Evolutionary conservation across 2,113 vertebrate genomes (phyloP), one percentile per base, ranked within the genome.

Genomic region (Aramus guarauna): DNA sequence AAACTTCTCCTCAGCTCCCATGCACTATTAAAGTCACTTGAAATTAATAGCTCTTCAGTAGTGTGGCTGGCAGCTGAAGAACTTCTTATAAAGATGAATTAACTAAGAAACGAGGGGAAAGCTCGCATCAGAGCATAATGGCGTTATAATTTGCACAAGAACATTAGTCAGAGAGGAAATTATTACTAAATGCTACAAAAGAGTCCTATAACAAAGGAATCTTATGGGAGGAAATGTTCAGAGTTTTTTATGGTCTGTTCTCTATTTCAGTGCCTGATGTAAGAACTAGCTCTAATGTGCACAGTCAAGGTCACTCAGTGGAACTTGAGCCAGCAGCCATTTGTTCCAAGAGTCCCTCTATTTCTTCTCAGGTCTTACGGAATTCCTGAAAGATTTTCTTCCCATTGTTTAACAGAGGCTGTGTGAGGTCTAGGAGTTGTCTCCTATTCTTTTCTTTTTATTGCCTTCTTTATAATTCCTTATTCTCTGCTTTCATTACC

Each of bases 401-500:
- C 85, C 85, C 58, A 97, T 97, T 97, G 92, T 97, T 97, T 88
- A 88, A 83, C 50, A 75, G 90, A 96, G 80, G 72, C 89, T 96
- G 95, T 97, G 97, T 97, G 97, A 97, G 97, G 97, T 97, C 97
- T 96, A 84, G 68, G 76, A 96, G 58, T 91, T n/a, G 12, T 93
- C 92, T 89, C 56, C 90, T 78, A 87, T 96, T 92, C 80, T 97
- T 56, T 48, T 86, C 50, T 55, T 95, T 97, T 95, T 85, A 93
- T 92, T 95, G 81, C 80, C 53, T 71, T 32, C 43, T 53, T 85
- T 73, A 66, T 73, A 88, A 85, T 88, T 90, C 69, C 80, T 91
- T 41, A n/a, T 90, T 96, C 75, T 90, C 45, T 73, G 19, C 58
- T 96, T 92, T 81, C n/a, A 22, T 87, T 95, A 45, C 24, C 67